Evolutionary conservation across 2,113 vertebrate genomes (phyloP).

Genomic region (Oncorhynchus clarkii): DNA sequence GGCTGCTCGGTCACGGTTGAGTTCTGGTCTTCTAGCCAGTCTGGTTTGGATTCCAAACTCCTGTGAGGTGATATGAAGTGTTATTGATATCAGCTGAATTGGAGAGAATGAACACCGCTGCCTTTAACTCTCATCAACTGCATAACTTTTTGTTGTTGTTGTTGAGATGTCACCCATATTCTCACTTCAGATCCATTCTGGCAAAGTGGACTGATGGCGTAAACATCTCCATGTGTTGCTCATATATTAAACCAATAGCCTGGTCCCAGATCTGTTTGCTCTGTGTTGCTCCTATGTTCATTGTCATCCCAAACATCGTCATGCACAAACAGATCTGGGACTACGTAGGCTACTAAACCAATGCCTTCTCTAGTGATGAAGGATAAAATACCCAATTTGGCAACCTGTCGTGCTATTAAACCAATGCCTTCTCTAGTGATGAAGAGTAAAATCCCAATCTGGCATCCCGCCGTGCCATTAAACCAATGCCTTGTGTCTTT

Average conservation of each 20-base stretch:
- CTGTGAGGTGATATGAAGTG: background rate
- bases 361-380: no score
- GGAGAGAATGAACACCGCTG: slow-evolving; percentile 36
- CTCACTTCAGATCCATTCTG: no score
- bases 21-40: background rate
- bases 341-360: no score
- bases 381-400: background rate
- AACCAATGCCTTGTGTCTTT: background rate
- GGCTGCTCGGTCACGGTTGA: background rate
- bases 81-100: background rate
- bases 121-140: slow-evolving; percentile 51
- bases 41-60: background rate
- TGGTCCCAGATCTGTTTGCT: background rate
- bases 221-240: slow-evolving; percentile 22
- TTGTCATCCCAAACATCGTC: no score
- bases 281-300: background rate
- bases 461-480: slow-evolving; percentile 17
- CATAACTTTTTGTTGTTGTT: slow-evolving; percentile 13
- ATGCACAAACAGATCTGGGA: no score
- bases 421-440: no score
- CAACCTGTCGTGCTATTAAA: background rate
- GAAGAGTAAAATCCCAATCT: background rate
- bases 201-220: background rate
- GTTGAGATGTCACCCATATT: slow-evolving; percentile 40
- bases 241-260: background rate